These are phyloP conservation scores for Drosophila equinoxialis DNA, from an alignment of 1,140 invertebrate species.

Conservation along the genomic window DNA sequence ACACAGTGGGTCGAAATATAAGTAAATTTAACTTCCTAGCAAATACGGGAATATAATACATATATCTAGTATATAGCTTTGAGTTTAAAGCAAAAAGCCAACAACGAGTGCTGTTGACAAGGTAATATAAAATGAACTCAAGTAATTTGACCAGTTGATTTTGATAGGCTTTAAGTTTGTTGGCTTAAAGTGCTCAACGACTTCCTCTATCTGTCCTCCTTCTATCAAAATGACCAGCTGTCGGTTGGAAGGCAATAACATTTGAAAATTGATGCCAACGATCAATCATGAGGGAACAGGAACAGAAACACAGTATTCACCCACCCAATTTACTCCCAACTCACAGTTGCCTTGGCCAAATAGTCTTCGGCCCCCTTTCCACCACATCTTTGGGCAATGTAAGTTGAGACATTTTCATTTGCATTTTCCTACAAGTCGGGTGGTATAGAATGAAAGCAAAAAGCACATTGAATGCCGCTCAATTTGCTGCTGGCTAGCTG, in stretches of 20 bases:
- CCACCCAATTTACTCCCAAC: slow-evolving; percentile 21
- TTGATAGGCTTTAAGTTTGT: slow-evolving; percentile 43
- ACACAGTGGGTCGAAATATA: slow-evolving; percentile 4
- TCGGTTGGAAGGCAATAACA: slow-evolving; percentile 66
- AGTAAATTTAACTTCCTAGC: neutral
- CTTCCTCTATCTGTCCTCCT: neutral
- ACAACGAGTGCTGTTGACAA: slow-evolving; percentile 1
- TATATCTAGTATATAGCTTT: neutral
- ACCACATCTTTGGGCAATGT: slow-evolving; percentile 40
- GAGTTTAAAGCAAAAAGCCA: slow-evolving; percentile 1
- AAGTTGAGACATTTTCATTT: slow-evolving; percentile 80
- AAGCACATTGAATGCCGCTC: slow-evolving; percentile 44
- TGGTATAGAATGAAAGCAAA: slow-evolving; percentile 23
- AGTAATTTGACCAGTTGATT: slow-evolving; percentile 11
- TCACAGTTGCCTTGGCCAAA: slow-evolving; percentile 23
- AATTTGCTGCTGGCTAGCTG: slow-evolving; percentile 69
- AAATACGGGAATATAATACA: neutral
- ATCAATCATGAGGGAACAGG: slow-evolving; percentile 64
- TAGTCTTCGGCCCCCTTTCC: slow-evolving; percentile 10
- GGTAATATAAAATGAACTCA: slow-evolving; percentile 12
- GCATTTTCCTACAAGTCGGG: slow-evolving; percentile 64
- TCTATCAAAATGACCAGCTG: slow-evolving; percentile 37
- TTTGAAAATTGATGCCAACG: slow-evolving; percentile 73
- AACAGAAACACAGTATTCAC: slow-evolving; percentile 19
- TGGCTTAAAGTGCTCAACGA: slow-evolving; percentile 24